Evolutionary conservation across 2,888 invertebrate species (phyloP), one percentile per base, ranked within the genome.

Genomic region (Mesorhabditis spiculigera): DNA sequence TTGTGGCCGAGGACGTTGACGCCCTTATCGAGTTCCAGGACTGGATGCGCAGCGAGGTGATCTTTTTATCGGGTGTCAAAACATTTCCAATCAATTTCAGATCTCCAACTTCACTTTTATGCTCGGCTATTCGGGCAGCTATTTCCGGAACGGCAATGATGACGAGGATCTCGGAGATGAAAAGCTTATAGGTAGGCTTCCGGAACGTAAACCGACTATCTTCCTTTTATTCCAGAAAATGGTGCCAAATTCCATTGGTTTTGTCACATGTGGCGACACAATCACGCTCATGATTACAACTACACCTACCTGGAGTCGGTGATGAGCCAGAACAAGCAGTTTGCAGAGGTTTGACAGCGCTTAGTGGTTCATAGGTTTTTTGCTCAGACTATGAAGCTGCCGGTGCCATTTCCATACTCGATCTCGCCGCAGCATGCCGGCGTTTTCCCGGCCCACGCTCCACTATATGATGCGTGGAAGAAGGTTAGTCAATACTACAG

Each of bases 211-310:
- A 45, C 64, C 10, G 13, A 6, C 41, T 66, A 67, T 58, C 10
- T 67, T 67, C 10, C 50, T 70, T 66, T 68, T 67, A 61, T 68
- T 79, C 73, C 58, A 80, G 84, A 78, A 61, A 68, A 68, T 6
- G 80, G 81, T 0, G 45, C 66, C 4, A 66, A 81, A 43, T 98
- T 95, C 86, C 89, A 89, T 87, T 93, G 93, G 93, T 98, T 98
- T 89, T 94, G 94, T 75, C 98, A 98, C 89, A 98, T 96, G 95
- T 98, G 95, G 95, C 93, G 94, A 85, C 98, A 98, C 88, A 94
- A 94, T 84, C 96, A 98, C 71, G 79, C 97, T 0, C 97, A 98
- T 88, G 88, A 94, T 41, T 94, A 94, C 88, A 95, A 95, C 88
- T 90, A 92, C 68, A 92, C 93, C 0, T 91, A 92, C 78, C 89